Evolutionary conservation across 2,797 vertebrate species (phyloP).

Genomic region (Lepilemur septentrionalis): DNA sequence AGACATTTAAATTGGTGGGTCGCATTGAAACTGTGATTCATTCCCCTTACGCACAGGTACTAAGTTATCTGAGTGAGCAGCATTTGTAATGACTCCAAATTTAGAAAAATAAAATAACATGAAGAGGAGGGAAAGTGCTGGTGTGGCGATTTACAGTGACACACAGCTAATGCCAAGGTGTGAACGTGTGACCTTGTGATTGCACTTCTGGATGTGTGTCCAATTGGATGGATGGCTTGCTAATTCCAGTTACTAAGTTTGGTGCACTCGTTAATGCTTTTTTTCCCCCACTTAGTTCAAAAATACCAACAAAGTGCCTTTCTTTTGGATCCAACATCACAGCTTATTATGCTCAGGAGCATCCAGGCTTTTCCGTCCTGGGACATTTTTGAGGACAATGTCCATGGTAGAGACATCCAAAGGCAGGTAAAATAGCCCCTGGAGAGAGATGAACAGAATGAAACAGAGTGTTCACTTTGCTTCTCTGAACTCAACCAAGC

Average conservation of each 20-base stretch:
- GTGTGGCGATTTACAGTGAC: constrained; percentile 51
- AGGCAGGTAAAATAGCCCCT: constrained; percentile 32
- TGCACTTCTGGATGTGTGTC: constrained; percentile 37
- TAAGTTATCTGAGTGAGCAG: constrained; percentile 66
- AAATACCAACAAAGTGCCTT: neutral
- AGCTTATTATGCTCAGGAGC: neutral
- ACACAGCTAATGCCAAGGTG: constrained; percentile 43
- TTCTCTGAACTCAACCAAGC: constrained; percentile 16
- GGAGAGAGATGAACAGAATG: constrained; percentile 35
- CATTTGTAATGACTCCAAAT: constrained; percentile 69
- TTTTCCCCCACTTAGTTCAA: neutral
- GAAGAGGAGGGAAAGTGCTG: constrained; percentile 61
- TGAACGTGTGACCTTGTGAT: constrained; percentile 71
- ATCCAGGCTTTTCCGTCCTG: constrained; percentile 14
- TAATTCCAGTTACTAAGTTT: constrained; percentile 20
- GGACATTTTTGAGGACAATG: constrained; percentile 23
- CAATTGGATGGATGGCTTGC: too few species aligned
- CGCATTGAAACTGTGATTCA: constrained; percentile 47
- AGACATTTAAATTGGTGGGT: constrained; percentile 15
- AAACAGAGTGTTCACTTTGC: constrained; percentile 32
- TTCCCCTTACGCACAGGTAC: constrained; percentile 32
- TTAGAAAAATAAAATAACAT: constrained; percentile 66
- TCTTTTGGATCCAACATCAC: neutral
- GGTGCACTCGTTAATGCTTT: neutral
- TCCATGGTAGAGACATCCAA: constrained; percentile 22